Evolutionary conservation across 2,888 invertebrate species (phyloP), one percentile per base, ranked within the genome.

Genomic region (Lamellibrachia columna): DNA sequence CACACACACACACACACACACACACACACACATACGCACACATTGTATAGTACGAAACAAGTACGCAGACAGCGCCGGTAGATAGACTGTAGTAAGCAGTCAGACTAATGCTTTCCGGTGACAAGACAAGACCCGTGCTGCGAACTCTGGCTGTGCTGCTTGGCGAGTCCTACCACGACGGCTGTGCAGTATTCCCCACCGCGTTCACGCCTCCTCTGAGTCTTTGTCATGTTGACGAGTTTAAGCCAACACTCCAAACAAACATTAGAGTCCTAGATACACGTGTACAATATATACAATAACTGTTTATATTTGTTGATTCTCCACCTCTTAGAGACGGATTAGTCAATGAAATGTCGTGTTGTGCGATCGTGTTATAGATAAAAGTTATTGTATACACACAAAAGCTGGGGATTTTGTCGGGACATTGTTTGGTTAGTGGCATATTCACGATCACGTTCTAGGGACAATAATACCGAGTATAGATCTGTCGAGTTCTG

Each of bases 281-380:
- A n/a, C 1, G 6, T 75, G 75, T 15, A 75, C 75, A 75, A 15
- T 9, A 75, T 6, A 15, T 22, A 75, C 75, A 75, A 75, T 75
- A 75, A 75, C 75, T 75, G 75, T 75, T 75, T 75, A 75, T 2
- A 75, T 75, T 75, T 75, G 75, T 75, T 75, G 75, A 75, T n/a
- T 75, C 75, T 11, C n/a, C 75, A 75, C 2, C 75, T 15, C 75
- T 22, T 75, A 75, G 75, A 15, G 75, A 75, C 75, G 75, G 75
- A 75, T 75, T 75, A n/a, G 15, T 75, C 75, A n/a, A 75, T 15
- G 15, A 75, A 15, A 11, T 15, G 6, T 11, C n/a, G 22, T 75
- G 75, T 75, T 22, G 75, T 75, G 2, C 22, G 75, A 22, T 6
- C 75, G 75, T 75, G 75, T n/a, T 75, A 15, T 75, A 75, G 75